Evolutionary conservation across 1,140 invertebrate genomes (phyloP).

Genomic region (Gonatopus flavifemur): DNA sequence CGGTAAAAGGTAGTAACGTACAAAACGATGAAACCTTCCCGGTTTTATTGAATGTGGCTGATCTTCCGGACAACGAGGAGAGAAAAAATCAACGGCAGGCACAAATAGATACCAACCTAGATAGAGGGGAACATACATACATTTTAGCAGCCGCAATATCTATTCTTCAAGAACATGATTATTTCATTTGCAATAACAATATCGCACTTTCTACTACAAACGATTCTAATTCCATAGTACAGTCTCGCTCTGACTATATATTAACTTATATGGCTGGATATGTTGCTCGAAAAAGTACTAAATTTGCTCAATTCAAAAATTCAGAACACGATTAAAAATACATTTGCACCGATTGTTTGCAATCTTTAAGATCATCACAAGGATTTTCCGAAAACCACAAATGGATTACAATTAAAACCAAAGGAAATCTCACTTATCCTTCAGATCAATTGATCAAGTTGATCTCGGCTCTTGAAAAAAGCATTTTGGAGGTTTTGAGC

Average conservation of each 20-base stretch:
- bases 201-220: neutral
- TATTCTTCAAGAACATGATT: neutral
- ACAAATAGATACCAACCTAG: too few relatives aligned
- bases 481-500: neutral
- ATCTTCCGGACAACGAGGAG: neutral
- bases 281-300: neutral
- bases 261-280: slow-evolving; percentile 8
- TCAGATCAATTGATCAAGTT: neutral
- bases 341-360: too few relatives aligned
- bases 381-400: neutral
- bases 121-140: neutral
- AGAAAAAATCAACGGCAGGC: too few relatives aligned
- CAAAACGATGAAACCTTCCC: slow-evolving; percentile 3
- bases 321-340: neutral
- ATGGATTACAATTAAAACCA: neutral
- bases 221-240: neutral
- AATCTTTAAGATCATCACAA: too few relatives aligned
- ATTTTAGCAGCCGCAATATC: neutral
- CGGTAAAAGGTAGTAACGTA: slow-evolving; percentile 10
- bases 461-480: neutral
- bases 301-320: neutral
- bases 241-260: slow-evolving; percentile 1
- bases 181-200: neutral
- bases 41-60: neutral
- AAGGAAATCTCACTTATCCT: neutral